Percentiles rank a stretch among this genome's conserved stretches.
These are phyloP conservation scores for Campylomormyrus tamandua DNA, from an alignment of 2,113 vertebrate species.

Conservation along the genomic window DNA sequence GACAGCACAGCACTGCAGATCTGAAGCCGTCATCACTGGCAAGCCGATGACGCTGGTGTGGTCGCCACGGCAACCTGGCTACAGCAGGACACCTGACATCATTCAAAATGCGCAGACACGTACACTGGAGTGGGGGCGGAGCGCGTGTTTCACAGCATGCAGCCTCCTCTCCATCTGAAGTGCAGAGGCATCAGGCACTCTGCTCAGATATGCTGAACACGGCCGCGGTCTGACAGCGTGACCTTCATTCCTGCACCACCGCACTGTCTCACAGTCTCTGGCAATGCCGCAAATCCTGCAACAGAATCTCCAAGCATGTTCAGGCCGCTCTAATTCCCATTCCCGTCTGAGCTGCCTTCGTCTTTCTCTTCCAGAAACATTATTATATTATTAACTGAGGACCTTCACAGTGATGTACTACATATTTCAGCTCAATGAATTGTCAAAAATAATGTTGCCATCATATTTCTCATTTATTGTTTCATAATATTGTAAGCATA, in stretches of 20 bases:
- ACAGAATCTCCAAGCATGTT: not conserved
- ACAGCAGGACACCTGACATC: not conserved
- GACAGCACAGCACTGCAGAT: not conserved
- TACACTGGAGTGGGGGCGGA: not conserved
- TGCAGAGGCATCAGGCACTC: not conserved
- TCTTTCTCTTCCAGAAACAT: not conserved
- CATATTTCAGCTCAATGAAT: not conserved
- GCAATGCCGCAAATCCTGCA: not conserved
- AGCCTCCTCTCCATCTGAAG: not conserved
- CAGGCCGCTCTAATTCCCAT: not conserved
- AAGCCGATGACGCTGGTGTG: slow-evolving; percentile 8
- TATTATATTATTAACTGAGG: not conserved
- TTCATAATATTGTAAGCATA: not conserved
- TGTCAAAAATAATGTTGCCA: not conserved
- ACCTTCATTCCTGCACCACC: not conserved
- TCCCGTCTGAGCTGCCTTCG: not conserved
- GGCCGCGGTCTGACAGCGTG: not conserved
- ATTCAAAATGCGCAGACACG: not conserved
- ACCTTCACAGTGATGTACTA: not conserved
- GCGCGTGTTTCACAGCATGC: not conserved
- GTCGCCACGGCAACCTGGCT: slow-evolving; percentile 21
- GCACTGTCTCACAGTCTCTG: not conserved
- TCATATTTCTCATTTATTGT: not conserved
- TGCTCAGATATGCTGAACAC: not conserved
- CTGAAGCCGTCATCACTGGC: not conserved